Conservation (phyloP, 2,113 vertebrate genomes). For the Electrona antarctica region DNA sequence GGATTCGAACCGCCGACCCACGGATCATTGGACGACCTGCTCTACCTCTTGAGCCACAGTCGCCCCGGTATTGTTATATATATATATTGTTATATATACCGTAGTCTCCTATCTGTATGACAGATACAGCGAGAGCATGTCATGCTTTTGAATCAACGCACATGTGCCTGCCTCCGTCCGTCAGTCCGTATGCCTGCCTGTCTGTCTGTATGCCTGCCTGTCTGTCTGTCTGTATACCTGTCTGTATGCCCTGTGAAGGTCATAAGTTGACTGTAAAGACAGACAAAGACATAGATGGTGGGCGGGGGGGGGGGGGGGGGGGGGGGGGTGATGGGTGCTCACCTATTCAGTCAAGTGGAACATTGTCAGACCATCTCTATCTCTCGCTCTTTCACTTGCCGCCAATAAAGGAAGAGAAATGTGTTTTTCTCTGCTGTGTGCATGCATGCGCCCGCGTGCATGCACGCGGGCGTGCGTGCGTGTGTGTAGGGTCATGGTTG, state of each 20-base stretch:
- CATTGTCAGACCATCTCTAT: slow-evolving; percentile 12
- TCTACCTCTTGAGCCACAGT: no score
- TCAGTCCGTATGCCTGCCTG: slow-evolving; percentile 7
- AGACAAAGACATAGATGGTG: background rate
- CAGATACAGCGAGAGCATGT: no score
- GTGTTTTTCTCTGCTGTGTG: slow-evolving; percentile 17
- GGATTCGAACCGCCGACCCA: no score
- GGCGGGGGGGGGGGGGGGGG: background rate
- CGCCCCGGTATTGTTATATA: no score
- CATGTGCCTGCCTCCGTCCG: slow-evolving; percentile 3
- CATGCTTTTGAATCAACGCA: no score
- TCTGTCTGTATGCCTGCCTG: slow-evolving; percentile 18
- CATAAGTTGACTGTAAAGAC: slow-evolving; percentile 5
- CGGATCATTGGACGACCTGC: no score
- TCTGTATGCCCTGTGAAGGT: slow-evolving; percentile 23
- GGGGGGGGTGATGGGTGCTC: background rate
- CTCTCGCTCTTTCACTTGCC: background rate
- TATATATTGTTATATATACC: no score
- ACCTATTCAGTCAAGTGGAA: slow-evolving; percentile 16
- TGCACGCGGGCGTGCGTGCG: background rate
- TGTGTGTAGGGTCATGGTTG: slow-evolving; percentile 54
- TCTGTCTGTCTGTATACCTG: slow-evolving; percentile 8
- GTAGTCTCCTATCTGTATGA: no score
- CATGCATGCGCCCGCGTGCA: no score
- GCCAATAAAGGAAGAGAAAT: slow-evolving; percentile 3